phyloP scores from a whole-genome alignment of 2,888 invertebrate species.

The Leuctra nigra region DNA sequence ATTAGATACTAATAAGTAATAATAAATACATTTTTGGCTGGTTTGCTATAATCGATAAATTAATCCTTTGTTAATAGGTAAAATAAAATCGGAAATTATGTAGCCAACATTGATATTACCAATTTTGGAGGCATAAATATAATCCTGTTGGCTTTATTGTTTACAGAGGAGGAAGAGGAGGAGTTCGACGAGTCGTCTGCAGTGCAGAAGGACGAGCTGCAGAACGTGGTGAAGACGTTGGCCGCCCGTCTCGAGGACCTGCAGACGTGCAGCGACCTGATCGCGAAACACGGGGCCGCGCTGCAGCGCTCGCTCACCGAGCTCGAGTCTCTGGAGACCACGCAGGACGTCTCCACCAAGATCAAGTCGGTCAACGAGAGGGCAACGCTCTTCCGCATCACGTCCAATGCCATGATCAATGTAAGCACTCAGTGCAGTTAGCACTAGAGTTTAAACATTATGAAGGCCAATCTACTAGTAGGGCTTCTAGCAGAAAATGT shows the following conservation, averaged over 20 bases:
- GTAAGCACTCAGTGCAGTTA: conserved; percentile 58
- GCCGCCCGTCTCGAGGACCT: conserved; percentile 80
- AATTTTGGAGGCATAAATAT: too few species aligned
- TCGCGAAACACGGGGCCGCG: conserved; percentile 79
- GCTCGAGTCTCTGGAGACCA: conserved; percentile 56
- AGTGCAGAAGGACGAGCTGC: conserved; percentile 45
- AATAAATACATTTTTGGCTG: too few species aligned
- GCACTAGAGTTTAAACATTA: too few species aligned
- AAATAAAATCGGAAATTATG: too few species aligned
- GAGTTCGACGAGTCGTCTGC: conserved; percentile 64
- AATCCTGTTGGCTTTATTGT: too few species aligned
- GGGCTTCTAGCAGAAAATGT: too few species aligned
- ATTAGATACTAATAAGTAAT: too few species aligned
- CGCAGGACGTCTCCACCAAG: conserved; percentile 60
- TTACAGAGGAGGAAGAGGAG: conserved; percentile 62
- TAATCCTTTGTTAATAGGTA: too few species aligned
- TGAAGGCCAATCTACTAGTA: too few species aligned
- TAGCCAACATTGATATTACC: too few species aligned
- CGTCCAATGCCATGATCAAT: conserved; percentile 95
- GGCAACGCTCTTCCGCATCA: conserved; percentile 91
- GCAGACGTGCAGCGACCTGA: conserved; percentile 85
- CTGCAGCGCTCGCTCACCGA: conserved; percentile 75
- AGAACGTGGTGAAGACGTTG: conserved; percentile 49
- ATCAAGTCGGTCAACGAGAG: conserved; percentile 88
- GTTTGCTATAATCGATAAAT: too few species aligned